Base-by-base conservation (phyloP, 2,113 vertebrate species). In the Spheniscus mendiculus region DNA sequence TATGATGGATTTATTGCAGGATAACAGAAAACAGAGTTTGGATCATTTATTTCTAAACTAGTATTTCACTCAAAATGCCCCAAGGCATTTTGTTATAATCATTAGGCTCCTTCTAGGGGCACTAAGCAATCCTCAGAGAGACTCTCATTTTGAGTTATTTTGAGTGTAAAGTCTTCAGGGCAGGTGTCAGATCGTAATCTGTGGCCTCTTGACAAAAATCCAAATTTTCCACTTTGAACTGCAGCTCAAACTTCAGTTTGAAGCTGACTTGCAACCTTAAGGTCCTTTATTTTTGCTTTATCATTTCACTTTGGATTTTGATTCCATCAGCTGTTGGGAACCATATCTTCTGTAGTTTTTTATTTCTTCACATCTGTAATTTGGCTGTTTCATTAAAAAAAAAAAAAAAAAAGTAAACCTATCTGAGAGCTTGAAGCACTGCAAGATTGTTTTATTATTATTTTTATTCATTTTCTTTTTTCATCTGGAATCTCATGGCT, bases 141-240 rank as follows among this genome's bases (percentile, higher is more conserved):
- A 50, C 16, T 79, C 27, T 92, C 44, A 83, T 76, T 69, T 89
- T 95, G 61, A 95, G 95, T 89, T 94, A 82, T 19, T 93, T 55
- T 9, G 49, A 95, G 50, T 52, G 18, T 23, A 88, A 96, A 92
- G 61, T n/a, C 83, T 87, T 72, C 65, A 87, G 91, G 91, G 83
- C 49, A 91, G 73, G 95, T 95, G 84, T 70, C 77, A 95, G 93
- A 96, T 94, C 63, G 58, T 95, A 69, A 95, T 96, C 94, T 80
- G 36, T 12, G 49, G 36, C 82, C 81, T 89, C 77, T 79, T 79
- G 93, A 91, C 47, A 87, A 76, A 96, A 96, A 95, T 71, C 72
- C 80, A 47, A 32, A 61, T 96, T 92, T 96, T 91, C 65, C 77
- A 84, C 83, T 96, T 89, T 53, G 59, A 96, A 92, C 80, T 79